These are phyloP conservation scores for Grapholita molesta DNA, from an alignment of 1,140 invertebrate species.

Conservation along the genomic window DNA sequence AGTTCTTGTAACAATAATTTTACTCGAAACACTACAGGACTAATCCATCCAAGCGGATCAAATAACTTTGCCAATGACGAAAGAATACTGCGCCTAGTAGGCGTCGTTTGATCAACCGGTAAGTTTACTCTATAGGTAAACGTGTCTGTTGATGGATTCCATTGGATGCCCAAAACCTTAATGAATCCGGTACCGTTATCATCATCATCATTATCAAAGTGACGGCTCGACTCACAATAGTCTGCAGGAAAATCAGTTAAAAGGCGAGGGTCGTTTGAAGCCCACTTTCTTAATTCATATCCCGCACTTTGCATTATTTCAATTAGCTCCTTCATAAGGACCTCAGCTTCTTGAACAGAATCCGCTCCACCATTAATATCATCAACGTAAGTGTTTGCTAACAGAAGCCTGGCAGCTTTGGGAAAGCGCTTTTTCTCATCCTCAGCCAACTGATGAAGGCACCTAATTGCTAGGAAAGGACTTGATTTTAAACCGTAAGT, in stretches of 20 bases:
- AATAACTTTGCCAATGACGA: background rate
- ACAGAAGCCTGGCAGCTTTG: constrained; percentile 1
- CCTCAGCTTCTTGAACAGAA: constrained; percentile 7
- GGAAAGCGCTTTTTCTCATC: constrained; percentile 4
- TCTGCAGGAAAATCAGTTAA: constrained; percentile 21
- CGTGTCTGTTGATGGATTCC: background rate
- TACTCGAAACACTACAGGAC: background rate
- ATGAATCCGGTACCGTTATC: background rate
- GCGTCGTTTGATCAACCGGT: background rate
- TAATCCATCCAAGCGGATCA: background rate
- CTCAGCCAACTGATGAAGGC: constrained; percentile 40
- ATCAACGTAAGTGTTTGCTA: constrained; percentile 9
- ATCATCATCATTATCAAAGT: background rate
- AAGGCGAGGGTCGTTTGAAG: background rate
- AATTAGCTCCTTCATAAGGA: constrained; percentile 14
- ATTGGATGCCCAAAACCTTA: constrained; percentile 8
- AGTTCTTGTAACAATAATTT: background rate
- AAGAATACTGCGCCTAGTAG: background rate
- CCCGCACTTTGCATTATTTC: constrained; percentile 17
- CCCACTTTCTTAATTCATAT: constrained; percentile 29
- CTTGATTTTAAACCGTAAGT: constrained; percentile 57
- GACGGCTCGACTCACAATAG: background rate
- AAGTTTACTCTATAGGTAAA: background rate
- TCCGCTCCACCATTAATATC: constrained; percentile 16
- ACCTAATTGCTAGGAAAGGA: constrained; percentile 47